Evolutionary conservation across 1,140 invertebrate species (phyloP).

Genomic region (Anagrus nilaparvatae): DNA sequence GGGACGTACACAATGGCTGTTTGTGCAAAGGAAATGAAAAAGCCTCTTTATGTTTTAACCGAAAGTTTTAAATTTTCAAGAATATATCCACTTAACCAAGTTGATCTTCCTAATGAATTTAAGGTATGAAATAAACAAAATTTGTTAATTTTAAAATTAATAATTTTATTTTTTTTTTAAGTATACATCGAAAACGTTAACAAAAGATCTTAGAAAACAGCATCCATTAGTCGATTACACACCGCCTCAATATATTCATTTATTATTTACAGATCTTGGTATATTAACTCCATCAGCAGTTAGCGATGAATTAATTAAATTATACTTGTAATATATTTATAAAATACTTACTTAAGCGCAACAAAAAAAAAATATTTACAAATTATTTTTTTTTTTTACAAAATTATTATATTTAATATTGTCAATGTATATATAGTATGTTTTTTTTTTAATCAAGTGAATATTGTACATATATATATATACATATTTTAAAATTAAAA

Average conservation of each 20-base stretch:
- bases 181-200: constrained; percentile 53
- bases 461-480: too few species aligned
- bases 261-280: constrained; percentile 92
- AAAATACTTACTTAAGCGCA: too few species aligned
- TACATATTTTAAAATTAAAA: too few species aligned
- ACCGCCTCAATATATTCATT: constrained; percentile 82
- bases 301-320: constrained; percentile 92
- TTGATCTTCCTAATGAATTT: constrained; percentile 82
- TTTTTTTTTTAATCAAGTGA: too few species aligned
- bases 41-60: constrained; percentile 89
- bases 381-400: background rate
- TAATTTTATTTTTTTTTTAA: constrained; percentile 38
- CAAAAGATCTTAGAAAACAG: constrained; percentile 54
- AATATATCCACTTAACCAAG: constrained; percentile 86
- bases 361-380: constrained; percentile 7
- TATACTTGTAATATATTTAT: constrained; percentile 84
- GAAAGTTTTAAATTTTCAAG: constrained; percentile 97
- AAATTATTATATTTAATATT: too few species aligned
- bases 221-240: constrained; percentile 94
- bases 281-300: constrained; percentile 92
- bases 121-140: constrained; percentile 47
- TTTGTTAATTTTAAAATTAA: constrained; percentile 1
- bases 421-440: too few species aligned
- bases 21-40: constrained; percentile 85
- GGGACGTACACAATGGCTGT: constrained; percentile 86